phyloP scores from a whole-genome alignment of 2,113 vertebrate genomes.

The Nanger granti region DNA sequence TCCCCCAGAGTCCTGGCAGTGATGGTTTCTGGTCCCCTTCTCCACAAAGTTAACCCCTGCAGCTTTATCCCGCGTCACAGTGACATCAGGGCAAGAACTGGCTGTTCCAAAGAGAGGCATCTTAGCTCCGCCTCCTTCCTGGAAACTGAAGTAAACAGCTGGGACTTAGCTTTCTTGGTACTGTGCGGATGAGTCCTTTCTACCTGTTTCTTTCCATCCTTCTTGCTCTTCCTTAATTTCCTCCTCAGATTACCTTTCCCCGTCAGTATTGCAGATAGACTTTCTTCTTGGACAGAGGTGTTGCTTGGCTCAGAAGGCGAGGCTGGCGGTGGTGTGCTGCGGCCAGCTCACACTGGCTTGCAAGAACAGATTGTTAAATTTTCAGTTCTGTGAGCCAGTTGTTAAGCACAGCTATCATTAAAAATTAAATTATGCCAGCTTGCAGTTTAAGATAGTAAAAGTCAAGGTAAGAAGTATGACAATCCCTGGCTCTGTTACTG shows the following conservation, averaged over 20 bases:
- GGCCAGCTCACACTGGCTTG: neutral
- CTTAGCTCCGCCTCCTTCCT: constrained; percentile 55
- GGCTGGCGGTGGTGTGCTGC: neutral
- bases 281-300: neutral
- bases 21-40: neutral
- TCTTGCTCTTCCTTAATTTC: neutral
- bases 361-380: neutral
- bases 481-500: neutral
- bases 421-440: neutral
- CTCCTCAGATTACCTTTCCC: neutral
- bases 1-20: neutral
- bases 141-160: constrained; percentile 7
- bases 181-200: neutral
- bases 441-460: neutral
- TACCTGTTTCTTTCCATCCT: neutral
- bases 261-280: neutral
- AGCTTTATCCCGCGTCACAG: constrained; percentile 2
- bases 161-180: neutral
- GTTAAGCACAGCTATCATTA: neutral
- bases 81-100: constrained; percentile 48
- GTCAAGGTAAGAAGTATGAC: neutral
- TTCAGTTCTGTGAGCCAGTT: neutral
- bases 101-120: neutral
- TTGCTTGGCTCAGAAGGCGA: neutral
- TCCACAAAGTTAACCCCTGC: neutral